A percentile compares a stretch with the other conserved stretches of the same genome.
These are phyloP conservation scores for Synanthedon tipuliformis DNA, from an alignment of 2,888 invertebrate genomes.

Conservation along the genomic window DNA sequence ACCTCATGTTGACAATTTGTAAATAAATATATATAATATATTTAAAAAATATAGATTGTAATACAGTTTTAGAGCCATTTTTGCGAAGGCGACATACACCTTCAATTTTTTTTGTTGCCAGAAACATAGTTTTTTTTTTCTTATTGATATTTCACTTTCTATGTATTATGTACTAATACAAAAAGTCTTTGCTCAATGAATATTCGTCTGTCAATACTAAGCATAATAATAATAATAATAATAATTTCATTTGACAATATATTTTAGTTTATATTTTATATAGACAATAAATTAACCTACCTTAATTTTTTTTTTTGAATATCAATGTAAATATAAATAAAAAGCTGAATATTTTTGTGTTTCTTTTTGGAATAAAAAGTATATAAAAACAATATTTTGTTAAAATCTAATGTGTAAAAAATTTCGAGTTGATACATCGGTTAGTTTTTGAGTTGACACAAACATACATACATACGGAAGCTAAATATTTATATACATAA, in stretches of 20 bases:
- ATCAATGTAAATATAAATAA: background rate
- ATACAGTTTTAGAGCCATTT: slow-evolving; percentile 33
- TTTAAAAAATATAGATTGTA: slow-evolving; percentile 43
- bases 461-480: too few species aligned
- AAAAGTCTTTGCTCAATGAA: slow-evolving; percentile 3
- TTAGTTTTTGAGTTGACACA: too few species aligned
- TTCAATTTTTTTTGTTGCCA: slow-evolving; percentile 10
- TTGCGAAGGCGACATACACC: slow-evolving; percentile 45
- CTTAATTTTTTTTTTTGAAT: too few species aligned
- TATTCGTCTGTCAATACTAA: slow-evolving; percentile 14
- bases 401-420: too few species aligned
- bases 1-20: slow-evolving; percentile 63
- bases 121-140: background rate
- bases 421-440: too few species aligned
- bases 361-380: background rate
- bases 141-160: background rate
- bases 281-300: too few species aligned
- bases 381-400: too few species aligned
- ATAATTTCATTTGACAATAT: background rate
- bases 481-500: too few species aligned
- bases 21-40: too few species aligned
- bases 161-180: background rate
- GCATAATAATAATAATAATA: slow-evolving; percentile 4
- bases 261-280: background rate
- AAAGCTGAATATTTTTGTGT: too few species aligned